A percentile compares a stretch with the other conserved stretches of the same genome.
Evolutionary conservation across 2,797 vertebrate genomes (phyloP).

Genomic region (Leuciscus waleckii): DNA sequence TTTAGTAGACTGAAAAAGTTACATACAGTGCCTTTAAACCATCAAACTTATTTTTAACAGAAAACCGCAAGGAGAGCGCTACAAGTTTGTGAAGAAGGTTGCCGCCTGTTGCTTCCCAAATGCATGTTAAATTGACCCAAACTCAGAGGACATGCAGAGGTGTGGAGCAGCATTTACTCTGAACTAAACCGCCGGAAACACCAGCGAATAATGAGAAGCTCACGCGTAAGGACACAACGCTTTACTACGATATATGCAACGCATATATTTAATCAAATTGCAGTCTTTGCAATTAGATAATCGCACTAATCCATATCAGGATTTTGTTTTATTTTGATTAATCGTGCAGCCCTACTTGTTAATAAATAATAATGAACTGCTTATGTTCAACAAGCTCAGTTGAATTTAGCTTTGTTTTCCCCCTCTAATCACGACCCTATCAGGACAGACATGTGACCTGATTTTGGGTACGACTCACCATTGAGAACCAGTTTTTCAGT

Average conservation of each 20-base stretch:
- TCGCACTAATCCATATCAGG: neutral
- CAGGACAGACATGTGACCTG: neutral
- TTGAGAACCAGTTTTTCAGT: neutral
- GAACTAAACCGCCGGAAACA: too few relatives aligned
- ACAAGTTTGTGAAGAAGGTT: neutral
- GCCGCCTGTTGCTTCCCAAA: neutral
- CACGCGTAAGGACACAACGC: too few relatives aligned
- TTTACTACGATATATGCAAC: too few relatives aligned
- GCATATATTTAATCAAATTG: too few relatives aligned
- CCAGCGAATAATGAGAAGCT: too few relatives aligned
- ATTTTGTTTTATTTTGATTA: neutral
- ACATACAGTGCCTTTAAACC: neutral
- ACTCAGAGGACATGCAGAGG: neutral
- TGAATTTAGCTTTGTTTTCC: neutral
- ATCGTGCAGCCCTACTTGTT: neutral
- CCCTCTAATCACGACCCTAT: neutral
- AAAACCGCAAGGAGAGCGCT: neutral
- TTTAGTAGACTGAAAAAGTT: too few relatives aligned
- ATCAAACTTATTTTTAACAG: neutral
- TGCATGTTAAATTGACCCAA: neutral
- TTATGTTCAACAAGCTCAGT: neutral
- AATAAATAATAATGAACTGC: neutral
- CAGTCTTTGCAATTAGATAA: too few relatives aligned
- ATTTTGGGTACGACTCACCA: neutral
- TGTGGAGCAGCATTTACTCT: neutral